Percentiles rank a stretch among this genome's conserved stretches.
Conservation (phyloP, 2,888 invertebrate species). For the Epistrophe grossulariae region DNA sequence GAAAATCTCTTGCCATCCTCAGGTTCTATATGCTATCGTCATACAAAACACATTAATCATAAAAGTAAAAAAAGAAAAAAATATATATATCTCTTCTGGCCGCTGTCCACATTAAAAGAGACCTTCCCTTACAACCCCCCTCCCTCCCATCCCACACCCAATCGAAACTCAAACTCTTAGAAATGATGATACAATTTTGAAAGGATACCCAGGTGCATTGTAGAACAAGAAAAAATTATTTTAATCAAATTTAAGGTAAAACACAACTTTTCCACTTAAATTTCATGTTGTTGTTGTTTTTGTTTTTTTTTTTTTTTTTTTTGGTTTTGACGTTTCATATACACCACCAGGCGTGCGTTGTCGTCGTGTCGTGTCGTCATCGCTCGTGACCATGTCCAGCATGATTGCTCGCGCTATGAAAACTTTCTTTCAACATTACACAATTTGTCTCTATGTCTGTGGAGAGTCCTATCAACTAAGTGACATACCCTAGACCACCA, state of each 20-base stretch:
- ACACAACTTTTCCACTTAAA: constrained; percentile 73
- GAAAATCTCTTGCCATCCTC: neutral
- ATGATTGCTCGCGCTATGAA: constrained; percentile 13
- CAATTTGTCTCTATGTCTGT: constrained; percentile 40
- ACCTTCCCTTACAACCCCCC: no score
- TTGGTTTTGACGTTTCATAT: constrained; percentile 13
- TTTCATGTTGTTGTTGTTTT: constrained; percentile 33
- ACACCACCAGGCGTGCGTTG: neutral
- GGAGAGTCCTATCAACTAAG: constrained; percentile 50
- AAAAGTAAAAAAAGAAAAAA: constrained; percentile 48
- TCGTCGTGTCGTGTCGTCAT: no score
- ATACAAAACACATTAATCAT: constrained; percentile 69
- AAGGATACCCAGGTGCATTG: constrained; percentile 67
- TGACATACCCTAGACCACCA: constrained; percentile 41
- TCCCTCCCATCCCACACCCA: neutral
- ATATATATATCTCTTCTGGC: constrained; percentile 34
- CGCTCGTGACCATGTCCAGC: constrained; percentile 30
- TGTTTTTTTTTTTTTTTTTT: constrained; percentile 14
- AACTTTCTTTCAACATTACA: constrained; percentile 51
- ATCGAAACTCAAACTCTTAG: neutral
- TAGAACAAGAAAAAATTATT: constrained; percentile 47
- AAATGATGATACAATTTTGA: constrained; percentile 46
- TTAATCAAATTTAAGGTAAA: constrained; percentile 74
- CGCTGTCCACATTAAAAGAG: constrained; percentile 45
- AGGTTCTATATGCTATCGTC: constrained; percentile 6